Evolutionary conservation across 2,797 vertebrate species (phyloP).

Genomic region (Lacerta viridis): DNA sequence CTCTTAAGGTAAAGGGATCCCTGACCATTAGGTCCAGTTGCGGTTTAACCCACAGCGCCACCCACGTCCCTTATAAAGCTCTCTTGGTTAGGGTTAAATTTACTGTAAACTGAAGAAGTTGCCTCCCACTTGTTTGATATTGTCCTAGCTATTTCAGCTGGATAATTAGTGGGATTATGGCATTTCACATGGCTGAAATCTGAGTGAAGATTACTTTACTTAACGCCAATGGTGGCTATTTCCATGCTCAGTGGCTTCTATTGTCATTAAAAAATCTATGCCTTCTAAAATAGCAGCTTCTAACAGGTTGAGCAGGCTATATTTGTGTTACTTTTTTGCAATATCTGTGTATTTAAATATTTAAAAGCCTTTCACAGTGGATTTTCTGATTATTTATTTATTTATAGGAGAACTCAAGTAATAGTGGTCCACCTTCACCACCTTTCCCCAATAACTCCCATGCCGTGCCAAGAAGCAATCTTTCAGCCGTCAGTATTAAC

Average conservation of each 20-base stretch:
- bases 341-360: constrained; percentile 7
- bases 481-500: constrained; percentile 89
- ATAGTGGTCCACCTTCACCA: constrained; percentile 89
- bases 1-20: no score
- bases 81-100: neutral
- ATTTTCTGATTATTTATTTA: neutral
- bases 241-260: neutral
- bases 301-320: neutral
- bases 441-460: constrained; percentile 78
- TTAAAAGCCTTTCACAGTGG: neutral
- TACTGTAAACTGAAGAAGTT: neutral
- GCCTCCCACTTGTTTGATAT: neutral
- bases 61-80: no score
- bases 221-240: neutral
- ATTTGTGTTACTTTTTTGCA: neutral
- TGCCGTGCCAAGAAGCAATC: constrained; percentile 83
- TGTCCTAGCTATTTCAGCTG: neutral
- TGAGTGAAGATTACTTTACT: neutral
- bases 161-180: neutral
- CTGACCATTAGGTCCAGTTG: no score
- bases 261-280: neutral
- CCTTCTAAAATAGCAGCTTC: neutral
- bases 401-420: constrained; percentile 85
- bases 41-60: no score
- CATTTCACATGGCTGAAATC: constrained; percentile 5